Evolutionary conservation across 2,888 invertebrate genomes (phyloP), one percentile per base, ranked within the genome.

Genomic region (Gonocerus acuteangulatus): DNA sequence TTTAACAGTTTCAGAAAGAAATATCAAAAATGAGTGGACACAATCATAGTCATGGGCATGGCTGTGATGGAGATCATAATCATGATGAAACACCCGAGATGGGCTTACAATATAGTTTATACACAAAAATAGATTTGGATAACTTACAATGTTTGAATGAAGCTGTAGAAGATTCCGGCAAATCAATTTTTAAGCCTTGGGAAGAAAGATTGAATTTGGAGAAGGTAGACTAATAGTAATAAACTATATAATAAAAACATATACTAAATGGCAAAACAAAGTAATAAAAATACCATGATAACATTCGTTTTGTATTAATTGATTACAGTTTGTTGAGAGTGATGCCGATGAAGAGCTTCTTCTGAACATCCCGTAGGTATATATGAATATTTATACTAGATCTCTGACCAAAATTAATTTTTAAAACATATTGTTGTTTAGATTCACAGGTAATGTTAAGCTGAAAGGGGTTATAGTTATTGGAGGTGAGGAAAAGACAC

Each of bases 281-380:
- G 16, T 16, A 34, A n/a, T n/a, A n/a, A n/a, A n/a, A n/a, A n/a
- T n/a, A n/a, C n/a, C 45, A 11, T 45, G n/a, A 11, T 45, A 45
- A 11, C 15, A 19, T 6, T 52, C 27, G 4, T 42, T 11, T n/a
- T n/a, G n/a, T 16, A 47, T 27, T 34, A 22, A 52, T 44, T 60
- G 18, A 65, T 74, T 78, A 21, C 74, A 95, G 94, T 92, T 79
- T 80, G 96, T 97, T 0, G 88, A 93, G 75, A 96, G 96, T 77
- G 97, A 97, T 80, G 87, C 84, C 1, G 97, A 97, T 77, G 90
- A 91, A 74, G 97, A 99, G 76, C 77, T 99, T 2, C 77, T 99
- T 2, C 94, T 99, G 73, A 96, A 95, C 73, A 91, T 97, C 71
- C 96, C 96, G 79, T 83, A 73, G 78, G 81, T 78, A 27, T 36